These are phyloP conservation scores for Beris chalybata DNA, from an alignment of 2,888 invertebrate genomes.

Conservation along the genomic window DNA sequence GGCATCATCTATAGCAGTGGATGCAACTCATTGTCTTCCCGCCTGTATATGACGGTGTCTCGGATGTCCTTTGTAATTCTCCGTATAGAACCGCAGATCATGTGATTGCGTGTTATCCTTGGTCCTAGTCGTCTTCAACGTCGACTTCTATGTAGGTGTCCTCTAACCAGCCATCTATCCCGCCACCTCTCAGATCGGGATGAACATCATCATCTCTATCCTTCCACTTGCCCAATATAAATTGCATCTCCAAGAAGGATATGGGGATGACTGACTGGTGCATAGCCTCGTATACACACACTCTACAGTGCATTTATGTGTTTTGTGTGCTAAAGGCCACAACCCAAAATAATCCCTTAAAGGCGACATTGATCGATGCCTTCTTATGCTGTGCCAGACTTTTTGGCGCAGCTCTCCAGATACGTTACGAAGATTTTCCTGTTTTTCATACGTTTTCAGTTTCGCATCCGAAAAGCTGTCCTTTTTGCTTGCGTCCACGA, in stretches of 20 bases:
- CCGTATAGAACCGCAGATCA: slow-evolving; percentile 33
- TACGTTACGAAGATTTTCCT: slow-evolving; percentile 34
- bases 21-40: not conserved
- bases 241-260: slow-evolving; percentile 13
- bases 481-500: slow-evolving; percentile 19
- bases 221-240: slow-evolving; percentile 24
- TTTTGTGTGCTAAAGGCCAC: slow-evolving; percentile 36
- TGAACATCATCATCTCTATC: slow-evolving; percentile 17
- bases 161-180: slow-evolving; percentile 4
- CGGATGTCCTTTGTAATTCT: slow-evolving; percentile 33
- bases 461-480: slow-evolving; percentile 25
- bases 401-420: slow-evolving; percentile 38
- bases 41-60: not conserved
- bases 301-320: slow-evolving; percentile 27
- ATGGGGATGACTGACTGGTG: slow-evolving; percentile 17
- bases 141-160: not conserved
- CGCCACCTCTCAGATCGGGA: not conserved
- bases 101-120: slow-evolving; percentile 32
- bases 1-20: slow-evolving; percentile 31
- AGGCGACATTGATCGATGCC: slow-evolving; percentile 41
- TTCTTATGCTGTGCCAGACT: slow-evolving; percentile 39
- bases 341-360: slow-evolving; percentile 39
- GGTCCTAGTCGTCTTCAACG: slow-evolving; percentile 16
- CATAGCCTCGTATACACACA: not conserved
- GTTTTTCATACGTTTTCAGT: slow-evolving; percentile 25